Evolutionary conservation across 1,140 invertebrate genomes (phyloP), one percentile per base, ranked within the genome.

Genomic region (Zaprionus africanus): DNA sequence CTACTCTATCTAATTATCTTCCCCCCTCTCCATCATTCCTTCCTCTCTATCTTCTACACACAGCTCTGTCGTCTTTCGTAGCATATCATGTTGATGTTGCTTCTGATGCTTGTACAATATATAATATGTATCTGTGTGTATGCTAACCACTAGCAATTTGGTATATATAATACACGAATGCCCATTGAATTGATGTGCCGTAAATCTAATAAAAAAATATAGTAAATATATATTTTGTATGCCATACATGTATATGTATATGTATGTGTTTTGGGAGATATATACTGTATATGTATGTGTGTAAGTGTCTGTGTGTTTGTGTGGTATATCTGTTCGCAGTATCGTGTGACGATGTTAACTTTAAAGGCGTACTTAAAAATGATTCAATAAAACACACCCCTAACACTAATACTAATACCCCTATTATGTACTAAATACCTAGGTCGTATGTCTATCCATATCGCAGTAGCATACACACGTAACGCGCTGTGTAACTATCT

Each of bases 161-260:
- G 67, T 71, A 76, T 71, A 62, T 70, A 72, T 76, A 76, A 76
- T 76, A 70, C 61, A 75, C 66, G 67, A 63, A 70, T 75, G 67
- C 65, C 72, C 60, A 69, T 49, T 28, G 22, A 43, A 26, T 69
- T 69, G 12, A 59, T 76, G 41, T 71, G 66, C 26, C 24, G 24
- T 74, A 61, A 74, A 34, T 74, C 71, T 46, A 74, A 68, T 74
- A 68, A 74, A 74, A 68, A 74, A 60, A 67, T 67, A 68, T 59
- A 68, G 24, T 57, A 19, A 58, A 56, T 65, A 31, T 43, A 36
- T 54, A 34, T 63, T 19, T 12, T 62, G 22, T 24, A 43, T 51
- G 24, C 38, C 19, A 58, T 57, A 71, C 26, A 26, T 65, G 17
- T 53, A 34, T 46, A 36, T 63, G 22, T 65, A 36, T 69, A 19